Conservation (phyloP, 2,113 vertebrate species). For the Porphyrio hochstetteri region DNA sequence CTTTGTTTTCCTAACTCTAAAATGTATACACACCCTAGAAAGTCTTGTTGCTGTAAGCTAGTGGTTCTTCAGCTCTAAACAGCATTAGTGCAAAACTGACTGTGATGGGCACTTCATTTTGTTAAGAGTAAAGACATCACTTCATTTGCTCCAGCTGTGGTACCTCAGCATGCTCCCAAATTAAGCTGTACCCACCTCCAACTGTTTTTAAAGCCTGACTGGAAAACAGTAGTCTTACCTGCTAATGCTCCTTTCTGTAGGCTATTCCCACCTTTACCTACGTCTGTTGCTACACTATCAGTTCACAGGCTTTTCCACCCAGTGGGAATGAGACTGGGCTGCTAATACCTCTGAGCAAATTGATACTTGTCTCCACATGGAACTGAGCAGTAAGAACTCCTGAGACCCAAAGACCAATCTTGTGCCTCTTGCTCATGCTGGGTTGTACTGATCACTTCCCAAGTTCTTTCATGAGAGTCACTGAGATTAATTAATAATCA, state of each 20-base stretch:
- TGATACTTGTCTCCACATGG: neutral
- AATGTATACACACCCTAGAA: neutral
- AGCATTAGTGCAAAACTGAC: neutral
- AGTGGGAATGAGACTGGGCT: neutral
- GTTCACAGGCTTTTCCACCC: neutral
- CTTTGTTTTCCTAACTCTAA: neutral
- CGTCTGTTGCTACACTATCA: neutral
- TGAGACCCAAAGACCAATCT: neutral
- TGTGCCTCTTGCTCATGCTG: neutral
- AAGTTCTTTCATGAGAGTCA: neutral
- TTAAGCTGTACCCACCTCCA: neutral
- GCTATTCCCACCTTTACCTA: neutral
- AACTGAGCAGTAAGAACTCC: neutral
- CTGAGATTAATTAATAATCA: neutral
- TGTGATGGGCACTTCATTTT: neutral
- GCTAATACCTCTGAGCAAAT: neutral
- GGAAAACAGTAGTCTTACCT: neutral
- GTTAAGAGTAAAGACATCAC: neutral
- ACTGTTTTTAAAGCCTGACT: neutral
- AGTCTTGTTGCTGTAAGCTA: neutral
- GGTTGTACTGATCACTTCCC: neutral
- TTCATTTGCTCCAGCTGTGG: slow-evolving; percentile 38
- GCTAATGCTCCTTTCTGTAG: neutral
- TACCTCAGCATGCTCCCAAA: slow-evolving; percentile 6
- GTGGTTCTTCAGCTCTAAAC: neutral